Evolutionary conservation across 2,888 invertebrate genomes (phyloP), one percentile per base, ranked within the genome.

Genomic region (Ophion ellenae): DNA sequence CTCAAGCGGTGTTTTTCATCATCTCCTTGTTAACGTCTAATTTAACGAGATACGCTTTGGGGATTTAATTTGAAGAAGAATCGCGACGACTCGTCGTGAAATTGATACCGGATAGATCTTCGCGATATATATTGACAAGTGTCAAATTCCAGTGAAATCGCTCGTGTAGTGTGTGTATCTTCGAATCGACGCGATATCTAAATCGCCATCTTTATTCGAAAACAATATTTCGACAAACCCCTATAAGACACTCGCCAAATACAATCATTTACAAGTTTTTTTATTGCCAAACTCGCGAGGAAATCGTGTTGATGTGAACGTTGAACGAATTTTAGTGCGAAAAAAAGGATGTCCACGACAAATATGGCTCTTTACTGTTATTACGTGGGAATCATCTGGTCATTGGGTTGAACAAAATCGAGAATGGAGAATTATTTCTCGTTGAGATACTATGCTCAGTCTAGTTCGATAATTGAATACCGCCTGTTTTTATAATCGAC

Each of bases 71-170:
- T 9, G 14, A 66, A 66, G 59, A n/a, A 32, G 14, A 32, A 40
- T 53, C 17, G 32, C 17, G 28, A 20, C 32, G n/a, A 66, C 32
- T 61, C 63, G 36, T 71, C 53, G 71, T 36, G 47, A 63, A 79
- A 79, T 28, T 71, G 28, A 63, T 45, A 6, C 32, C 17, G 40
- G 57, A 47, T n/a, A 53, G 24, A 63, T 40, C 24, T 17, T 45
- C 63, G 20, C 45, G 45, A 53, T 53, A 53, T 53, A 53, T 71
- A 53, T 71, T 64, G 61, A 47, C 71, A 63, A 47, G 24, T 10
- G 45, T 63, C 40, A 71, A 63, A 79, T 79, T 71, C 70, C 79
- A 70, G 61, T 45, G 32, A 45, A 71, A 71, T 71, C 64, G 28
- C 45, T 79, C 64, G 14, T 17, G 17, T 53, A 53, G 53, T 53